Percentiles rank a stretch among this genome's conserved stretches.
Conservation (phyloP, 1,140 invertebrate species). For the Diprion similis region DNA sequence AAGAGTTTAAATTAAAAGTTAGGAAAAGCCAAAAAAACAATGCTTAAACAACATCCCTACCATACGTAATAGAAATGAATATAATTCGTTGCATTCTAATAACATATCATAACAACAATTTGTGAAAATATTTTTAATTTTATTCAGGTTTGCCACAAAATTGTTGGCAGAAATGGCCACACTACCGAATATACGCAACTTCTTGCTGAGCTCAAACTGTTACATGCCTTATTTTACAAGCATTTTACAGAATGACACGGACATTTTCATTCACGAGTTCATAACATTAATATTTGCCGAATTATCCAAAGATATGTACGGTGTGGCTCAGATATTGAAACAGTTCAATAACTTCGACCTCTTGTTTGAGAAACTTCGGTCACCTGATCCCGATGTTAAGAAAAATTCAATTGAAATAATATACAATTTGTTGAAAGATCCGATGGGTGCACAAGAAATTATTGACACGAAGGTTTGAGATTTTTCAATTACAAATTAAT, state of each 20-base stretch:
- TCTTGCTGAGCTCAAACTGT: conserved; percentile 36
- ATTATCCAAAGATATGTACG: conserved; percentile 42
- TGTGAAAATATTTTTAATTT: background rate
- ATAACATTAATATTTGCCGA: conserved; percentile 46
- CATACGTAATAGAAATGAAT: too few species aligned
- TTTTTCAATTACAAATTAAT: conserved; percentile 7
- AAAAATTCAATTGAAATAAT: conserved; percentile 51
- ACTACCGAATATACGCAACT: conserved; percentile 37
- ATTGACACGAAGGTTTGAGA: conserved; percentile 31
- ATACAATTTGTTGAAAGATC: conserved; percentile 46
- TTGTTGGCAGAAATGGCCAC: conserved; percentile 47
- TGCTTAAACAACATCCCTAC: too few species aligned
- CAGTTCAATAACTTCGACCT: conserved; percentile 32
- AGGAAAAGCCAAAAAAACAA: too few species aligned
- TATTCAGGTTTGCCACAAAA: conserved; percentile 48
- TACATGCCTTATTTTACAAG: conserved; percentile 40
- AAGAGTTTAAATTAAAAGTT: too few species aligned
- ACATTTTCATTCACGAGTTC: conserved; percentile 54
- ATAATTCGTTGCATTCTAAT: too few species aligned
- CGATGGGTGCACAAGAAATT: conserved; percentile 28
- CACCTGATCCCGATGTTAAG: conserved; percentile 49
- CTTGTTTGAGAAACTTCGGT: conserved; percentile 40
- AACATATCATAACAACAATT: too few species aligned
- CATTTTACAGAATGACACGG: conserved; percentile 36
- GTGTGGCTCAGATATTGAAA: conserved; percentile 36